These are phyloP conservation scores for Crotalus helleri DNA, from an alignment of 2,113 vertebrate species.

Conservation along the genomic window DNA sequence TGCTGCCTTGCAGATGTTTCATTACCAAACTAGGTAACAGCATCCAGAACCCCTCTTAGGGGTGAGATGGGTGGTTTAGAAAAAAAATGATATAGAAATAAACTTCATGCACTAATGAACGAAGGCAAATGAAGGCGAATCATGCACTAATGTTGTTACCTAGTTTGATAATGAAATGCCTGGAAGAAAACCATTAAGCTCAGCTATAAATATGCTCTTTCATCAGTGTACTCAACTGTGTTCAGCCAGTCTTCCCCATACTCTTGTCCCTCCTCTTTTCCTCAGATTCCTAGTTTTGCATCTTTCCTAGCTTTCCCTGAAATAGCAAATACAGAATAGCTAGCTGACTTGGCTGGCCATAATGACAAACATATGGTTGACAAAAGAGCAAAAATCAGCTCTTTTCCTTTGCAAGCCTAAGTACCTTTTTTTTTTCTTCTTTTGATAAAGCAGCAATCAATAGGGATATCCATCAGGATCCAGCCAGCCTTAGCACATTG, in stretches of 20 bases:
- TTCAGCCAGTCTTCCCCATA: neutral
- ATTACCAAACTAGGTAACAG: no score
- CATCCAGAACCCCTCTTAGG: no score
- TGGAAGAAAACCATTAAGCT: no score
- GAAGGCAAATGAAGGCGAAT: no score
- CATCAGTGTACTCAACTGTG: neutral
- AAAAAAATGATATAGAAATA: no score
- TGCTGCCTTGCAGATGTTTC: no score
- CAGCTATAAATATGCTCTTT: no score
- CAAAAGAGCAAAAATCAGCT: rapidly evolving
- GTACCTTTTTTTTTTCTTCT: neutral
- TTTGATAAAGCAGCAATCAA: rapidly evolving
- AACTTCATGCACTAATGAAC: no score
- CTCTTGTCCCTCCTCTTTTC: no score
- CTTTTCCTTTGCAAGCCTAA: rapidly evolving
- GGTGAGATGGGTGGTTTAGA: no score
- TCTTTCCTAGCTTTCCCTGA: neutral
- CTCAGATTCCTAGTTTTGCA: neutral
- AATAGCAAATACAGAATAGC: neutral
- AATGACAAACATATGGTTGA: neutral
- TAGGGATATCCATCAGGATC: rapidly evolving
- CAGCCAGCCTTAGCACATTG: neutral
- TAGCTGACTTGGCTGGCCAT: neutral
- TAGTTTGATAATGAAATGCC: no score
- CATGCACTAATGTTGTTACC: no score